Conservation (phyloP, 2,888 invertebrate species). For the Mesorhabditis spiculigera region DNA sequence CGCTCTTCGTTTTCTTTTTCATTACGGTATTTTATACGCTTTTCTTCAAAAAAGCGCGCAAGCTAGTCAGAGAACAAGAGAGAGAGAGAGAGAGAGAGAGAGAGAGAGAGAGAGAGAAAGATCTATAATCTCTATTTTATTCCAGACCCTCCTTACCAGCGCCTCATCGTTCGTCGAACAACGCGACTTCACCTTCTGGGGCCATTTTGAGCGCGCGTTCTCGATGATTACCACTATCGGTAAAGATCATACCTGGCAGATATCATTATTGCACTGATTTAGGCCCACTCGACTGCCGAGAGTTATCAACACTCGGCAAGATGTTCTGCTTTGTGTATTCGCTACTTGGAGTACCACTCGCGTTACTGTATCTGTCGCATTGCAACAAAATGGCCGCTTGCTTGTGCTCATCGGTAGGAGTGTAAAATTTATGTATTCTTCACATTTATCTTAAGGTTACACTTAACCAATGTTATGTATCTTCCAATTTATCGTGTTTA, state of each 20-base stretch:
- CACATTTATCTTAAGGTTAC: no score
- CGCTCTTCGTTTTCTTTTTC: no score
- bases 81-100: neutral
- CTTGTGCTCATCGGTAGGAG: neutral
- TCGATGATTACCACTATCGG: constrained; percentile 49
- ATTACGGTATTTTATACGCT: no score
- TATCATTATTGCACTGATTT: neutral
- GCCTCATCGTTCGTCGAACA: constrained; percentile 20
- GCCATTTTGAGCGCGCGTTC: constrained; percentile 43
- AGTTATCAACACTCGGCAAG: constrained; percentile 39
- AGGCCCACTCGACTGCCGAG: constrained; percentile 48
- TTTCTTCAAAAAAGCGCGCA: no score
- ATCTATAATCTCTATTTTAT: neutral
- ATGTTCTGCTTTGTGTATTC: constrained; percentile 46
- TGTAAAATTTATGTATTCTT: neutral
- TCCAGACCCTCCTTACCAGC: constrained; percentile 25
- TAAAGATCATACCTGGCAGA: constrained; percentile 3
- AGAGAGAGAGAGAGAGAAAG: no score
- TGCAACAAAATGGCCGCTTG: constrained; percentile 21
- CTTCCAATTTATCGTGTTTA: no score
- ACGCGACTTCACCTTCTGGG: constrained; percentile 30
- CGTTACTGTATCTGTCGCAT: constrained; percentile 31
- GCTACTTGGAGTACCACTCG: constrained; percentile 39
- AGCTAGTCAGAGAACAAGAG: no score
- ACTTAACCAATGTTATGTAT: no score